Conservation (phyloP, 2,888 invertebrate genomes). For the Heliconius cydno region DNA sequence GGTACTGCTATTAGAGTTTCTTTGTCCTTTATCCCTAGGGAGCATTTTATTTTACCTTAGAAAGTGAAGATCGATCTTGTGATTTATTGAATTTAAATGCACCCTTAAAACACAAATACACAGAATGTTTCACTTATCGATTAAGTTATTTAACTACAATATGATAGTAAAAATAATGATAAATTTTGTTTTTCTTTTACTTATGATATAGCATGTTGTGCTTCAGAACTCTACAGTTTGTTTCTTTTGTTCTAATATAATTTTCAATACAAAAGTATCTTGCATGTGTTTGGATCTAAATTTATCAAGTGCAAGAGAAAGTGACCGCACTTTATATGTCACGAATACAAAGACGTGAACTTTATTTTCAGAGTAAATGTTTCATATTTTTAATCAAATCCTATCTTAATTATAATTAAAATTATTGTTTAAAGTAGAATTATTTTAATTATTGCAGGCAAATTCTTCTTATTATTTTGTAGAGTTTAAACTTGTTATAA, state of each 20-base stretch:
- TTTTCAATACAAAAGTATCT: not conserved
- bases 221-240: not conserved
- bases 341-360: not conserved
- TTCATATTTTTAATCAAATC: not conserved
- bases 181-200: not conserved
- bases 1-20: not conserved
- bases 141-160: not conserved
- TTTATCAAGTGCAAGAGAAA: not conserved
- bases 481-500: not conserved
- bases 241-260: not conserved
- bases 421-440: not conserved
- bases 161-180: not conserved
- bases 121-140: not conserved
- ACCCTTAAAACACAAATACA: no score
- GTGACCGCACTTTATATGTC: not conserved
- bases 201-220: not conserved
- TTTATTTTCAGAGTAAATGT: not conserved
- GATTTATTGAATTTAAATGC: not conserved
- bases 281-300: not conserved
- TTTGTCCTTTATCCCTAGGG: not conserved
- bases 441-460: not conserved
- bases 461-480: not conserved
- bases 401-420: not conserved
- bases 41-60: not conserved
- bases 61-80: not conserved